Evolutionary conservation across 1,140 invertebrate species (phyloP).

Genomic region (Halyomorpha halys): DNA sequence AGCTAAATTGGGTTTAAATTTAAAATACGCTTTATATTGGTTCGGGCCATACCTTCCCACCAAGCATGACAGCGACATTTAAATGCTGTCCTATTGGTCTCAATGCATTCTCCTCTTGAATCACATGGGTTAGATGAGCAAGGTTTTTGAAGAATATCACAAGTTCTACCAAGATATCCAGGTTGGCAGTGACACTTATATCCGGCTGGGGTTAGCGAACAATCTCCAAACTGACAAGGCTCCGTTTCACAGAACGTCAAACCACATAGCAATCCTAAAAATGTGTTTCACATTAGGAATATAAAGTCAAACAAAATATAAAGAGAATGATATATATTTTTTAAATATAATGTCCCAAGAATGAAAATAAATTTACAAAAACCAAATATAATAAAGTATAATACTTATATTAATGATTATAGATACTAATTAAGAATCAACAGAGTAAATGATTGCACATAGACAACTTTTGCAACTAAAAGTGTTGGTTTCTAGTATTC

Average conservation of each 20-base stretch:
- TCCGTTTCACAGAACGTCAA: slow-evolving; percentile 57
- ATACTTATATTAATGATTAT: too few species aligned
- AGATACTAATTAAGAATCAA: too few species aligned
- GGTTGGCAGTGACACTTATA: slow-evolving; percentile 49
- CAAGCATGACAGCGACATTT: slow-evolving; percentile 60
- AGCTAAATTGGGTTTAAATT: too few species aligned
- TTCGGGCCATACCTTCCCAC: slow-evolving; percentile 47
- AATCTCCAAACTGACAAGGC: slow-evolving; percentile 58
- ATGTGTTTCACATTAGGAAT: neutral
- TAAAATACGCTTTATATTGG: too few species aligned
- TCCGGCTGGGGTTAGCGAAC: slow-evolving; percentile 42
- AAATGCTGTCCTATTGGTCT: slow-evolving; percentile 47
- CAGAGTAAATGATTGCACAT: too few species aligned
- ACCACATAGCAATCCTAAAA: slow-evolving; percentile 53
- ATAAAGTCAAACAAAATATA: neutral
- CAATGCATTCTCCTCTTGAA: slow-evolving; percentile 53
- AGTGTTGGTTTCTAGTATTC: too few species aligned
- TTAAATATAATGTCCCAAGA: too few species aligned
- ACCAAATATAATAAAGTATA: too few species aligned
- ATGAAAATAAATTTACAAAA: too few species aligned
- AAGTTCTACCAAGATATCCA: slow-evolving; percentile 53
- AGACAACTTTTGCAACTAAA: too few species aligned
- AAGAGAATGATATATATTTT: too few species aligned
- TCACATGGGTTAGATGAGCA: slow-evolving; percentile 60
- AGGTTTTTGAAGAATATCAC: slow-evolving; percentile 51